Conservation (phyloP, 2,888 invertebrate genomes). For the Anoplius nigerrimus region DNA sequence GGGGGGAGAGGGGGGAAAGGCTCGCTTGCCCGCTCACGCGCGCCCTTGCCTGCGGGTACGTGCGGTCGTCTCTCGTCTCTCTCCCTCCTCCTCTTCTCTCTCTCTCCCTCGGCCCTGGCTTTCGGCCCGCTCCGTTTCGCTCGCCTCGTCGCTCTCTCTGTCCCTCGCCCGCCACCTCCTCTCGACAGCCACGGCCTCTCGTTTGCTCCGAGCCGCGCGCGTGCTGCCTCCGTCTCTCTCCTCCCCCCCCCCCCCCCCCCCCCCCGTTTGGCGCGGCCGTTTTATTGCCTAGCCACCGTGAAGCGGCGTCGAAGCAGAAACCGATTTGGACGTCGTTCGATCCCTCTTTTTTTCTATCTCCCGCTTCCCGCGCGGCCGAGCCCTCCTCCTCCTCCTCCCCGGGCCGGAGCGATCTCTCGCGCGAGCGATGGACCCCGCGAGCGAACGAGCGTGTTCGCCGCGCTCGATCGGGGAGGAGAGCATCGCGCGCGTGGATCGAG, state of each 20-base stretch:
- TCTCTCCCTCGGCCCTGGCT: conserved; percentile 1
- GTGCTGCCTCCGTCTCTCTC: conserved; percentile 37
- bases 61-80: conserved; percentile 47
- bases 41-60: conserved; percentile 69
- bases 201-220: conserved; percentile 27
- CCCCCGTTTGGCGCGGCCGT: conserved; percentile 22
- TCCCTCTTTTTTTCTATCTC: conserved; percentile 22
- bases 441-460: neutral
- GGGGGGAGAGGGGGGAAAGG: conserved; percentile 37
- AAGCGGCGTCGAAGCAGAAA: conserved; percentile 40
- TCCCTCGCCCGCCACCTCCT: neutral
- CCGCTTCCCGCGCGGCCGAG: neutral
- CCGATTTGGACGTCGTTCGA: conserved; percentile 37
- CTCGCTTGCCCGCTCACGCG: conserved; percentile 67
- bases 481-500: too few species aligned
- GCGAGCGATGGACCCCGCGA: too few species aligned
- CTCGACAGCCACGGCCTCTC: neutral
- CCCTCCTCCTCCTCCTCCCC: neutral
- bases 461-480: neutral
- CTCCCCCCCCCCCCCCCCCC: conserved; percentile 20
- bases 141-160: neutral
- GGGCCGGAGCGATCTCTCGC: too few species aligned
- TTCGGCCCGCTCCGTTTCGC: conserved; percentile 11
- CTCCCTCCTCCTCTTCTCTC: conserved; percentile 21
- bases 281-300: conserved; percentile 44